Evolutionary conservation across 2,797 vertebrate genomes (phyloP), one percentile per base, ranked within the genome.

Genomic region (Peromyscus eremicus): DNA sequence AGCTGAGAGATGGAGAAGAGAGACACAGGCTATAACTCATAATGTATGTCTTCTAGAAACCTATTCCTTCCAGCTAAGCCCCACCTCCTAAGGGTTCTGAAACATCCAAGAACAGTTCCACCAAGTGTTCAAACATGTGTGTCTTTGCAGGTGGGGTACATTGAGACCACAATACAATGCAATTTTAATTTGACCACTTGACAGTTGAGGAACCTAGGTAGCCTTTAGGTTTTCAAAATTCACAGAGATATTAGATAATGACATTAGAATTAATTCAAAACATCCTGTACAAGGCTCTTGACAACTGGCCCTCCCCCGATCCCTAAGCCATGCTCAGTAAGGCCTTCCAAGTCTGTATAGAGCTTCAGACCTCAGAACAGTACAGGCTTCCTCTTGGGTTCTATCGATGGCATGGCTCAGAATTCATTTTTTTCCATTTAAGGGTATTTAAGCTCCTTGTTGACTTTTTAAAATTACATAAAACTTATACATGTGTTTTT

Each of bases 391-490:
- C 13, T 71, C 3, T 79, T 68, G 13, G 46, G 32, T 88, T 81
- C 16, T 71, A 64, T 43, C 49, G 2, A n/a, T 88, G 17, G 19
- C 37, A 64, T 55, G 73, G 85, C 79, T 79, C 66, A 37, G 37
- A 81, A 64, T n/a, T 81, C 5, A 84, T 66, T 55, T 55, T 82
- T 88, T 91, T 40, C 70, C 32, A 95, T 46, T 92, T 94, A 60
- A 82, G 60, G 37, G 92, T 46, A 84, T 5, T 49, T 49, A 79
- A 94, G 6, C 6, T 49, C 27, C 34, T 87, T 13, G 5, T 12
- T 85, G 34, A 92, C 66, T 84, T 96, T 89, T 27, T 2, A 92
- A 95, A 94, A 62, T 32, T 29, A 19, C 88, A 77, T 68, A 84
- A 92, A 96, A 77, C 12, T 37, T 37, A 75, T 25, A 55, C 25